Conservation (phyloP, 2,797 vertebrate genomes). For the Chrosomus eos region DNA sequence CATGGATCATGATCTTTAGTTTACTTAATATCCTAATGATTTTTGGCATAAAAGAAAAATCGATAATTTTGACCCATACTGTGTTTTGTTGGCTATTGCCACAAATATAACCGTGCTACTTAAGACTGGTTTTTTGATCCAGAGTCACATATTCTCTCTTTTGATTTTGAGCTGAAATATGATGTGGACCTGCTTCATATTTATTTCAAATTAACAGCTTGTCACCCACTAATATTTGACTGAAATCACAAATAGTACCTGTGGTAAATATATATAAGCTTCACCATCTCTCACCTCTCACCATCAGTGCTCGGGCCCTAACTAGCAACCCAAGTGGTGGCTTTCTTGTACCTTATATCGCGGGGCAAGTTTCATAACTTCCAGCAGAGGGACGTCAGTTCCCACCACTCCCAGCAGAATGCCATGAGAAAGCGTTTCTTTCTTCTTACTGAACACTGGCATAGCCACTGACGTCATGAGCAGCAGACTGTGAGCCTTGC, state of each 20-base stretch:
- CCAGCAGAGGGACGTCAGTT: conserved; percentile 90
- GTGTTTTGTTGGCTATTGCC: too few relatives aligned
- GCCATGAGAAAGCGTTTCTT: conserved; percentile 90
- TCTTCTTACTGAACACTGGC: conserved; percentile 92
- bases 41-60: too few relatives aligned
- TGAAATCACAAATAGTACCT: background rate
- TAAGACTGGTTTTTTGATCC: too few relatives aligned
- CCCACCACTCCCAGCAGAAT: conserved; percentile 96
- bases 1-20: too few relatives aligned
- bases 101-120: too few relatives aligned
- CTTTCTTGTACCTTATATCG: conserved; percentile 86
- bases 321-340: too few relatives aligned
- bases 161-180: background rate
- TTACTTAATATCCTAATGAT: too few relatives aligned
- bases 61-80: too few relatives aligned
- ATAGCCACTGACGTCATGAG: conserved; percentile 90
- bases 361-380: conserved; percentile 91
- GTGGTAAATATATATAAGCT: background rate
- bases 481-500: conserved; percentile 81
- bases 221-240: background rate
- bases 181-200: background rate
- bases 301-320: too few relatives aligned
- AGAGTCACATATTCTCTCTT: too few relatives aligned
- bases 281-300: too few relatives aligned
- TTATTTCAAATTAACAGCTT: background rate